Base-by-base conservation (phyloP, 64 coral and sea anemone species). In the Pocillopora verrucosa region DNA sequence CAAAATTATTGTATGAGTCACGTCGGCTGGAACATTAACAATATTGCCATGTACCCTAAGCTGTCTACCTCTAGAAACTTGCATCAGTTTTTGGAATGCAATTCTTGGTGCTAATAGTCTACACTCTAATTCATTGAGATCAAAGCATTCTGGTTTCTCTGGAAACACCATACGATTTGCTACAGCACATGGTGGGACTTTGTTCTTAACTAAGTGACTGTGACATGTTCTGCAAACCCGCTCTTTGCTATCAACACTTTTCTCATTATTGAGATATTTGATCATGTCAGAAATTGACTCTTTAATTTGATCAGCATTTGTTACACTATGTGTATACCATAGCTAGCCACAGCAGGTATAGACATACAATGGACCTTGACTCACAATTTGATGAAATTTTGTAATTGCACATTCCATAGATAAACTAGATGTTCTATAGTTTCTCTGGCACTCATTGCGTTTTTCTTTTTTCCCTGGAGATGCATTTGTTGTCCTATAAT, bases 141-240 rank as follows among this genome's bases (percentile, higher is more conserved):
- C 41, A 6, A 45, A 45, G 41, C 2, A 45, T 45, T 45, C 41
- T 45, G 41, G 83, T 73, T 86, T 86, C 10, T 72, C 61, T 86
- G 83, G 83, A 86, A 86, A 86, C 16, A 19, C 83, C 83, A 86
- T 67, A 38, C 65, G 61, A 86, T 86, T 86, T 56, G 68, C 61
- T 70, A 73, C 36, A 69, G 83, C 10, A 72, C 83, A 86, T 69
- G 83, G 68, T 73, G 68, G 83, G 56, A 82, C 41, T 16, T 82
- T 61, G 34, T 82, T 82, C 24, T 82, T 82, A 17, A 82, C 60
- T 82, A 82, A 82, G 34, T 82, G 56, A 22, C 79, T 82, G 60
- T 19, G 17, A 37, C 76, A 2, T 2, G 76, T 78, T 78, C 38
- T 19, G 36, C 76, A 78, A 78, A 78, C 76, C 76, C 76, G 10